phyloP scores from a whole-genome alignment of 2,888 invertebrate species.

The Cerceris rybyensis region DNA sequence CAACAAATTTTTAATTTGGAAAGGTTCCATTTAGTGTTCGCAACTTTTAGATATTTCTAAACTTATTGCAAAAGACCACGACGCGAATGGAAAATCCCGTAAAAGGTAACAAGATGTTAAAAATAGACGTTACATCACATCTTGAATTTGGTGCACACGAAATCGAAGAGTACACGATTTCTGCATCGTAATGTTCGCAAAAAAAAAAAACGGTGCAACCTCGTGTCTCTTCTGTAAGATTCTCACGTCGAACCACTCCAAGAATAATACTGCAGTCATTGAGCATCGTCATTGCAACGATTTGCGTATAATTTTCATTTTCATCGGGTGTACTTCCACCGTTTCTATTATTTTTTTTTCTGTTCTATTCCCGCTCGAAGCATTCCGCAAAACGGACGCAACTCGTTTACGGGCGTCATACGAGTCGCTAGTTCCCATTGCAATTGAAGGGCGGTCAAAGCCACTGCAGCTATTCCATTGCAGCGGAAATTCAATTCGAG shows the following conservation, averaged over 20 bases:
- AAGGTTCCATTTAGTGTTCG: too few species aligned
- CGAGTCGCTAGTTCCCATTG: constrained; percentile 68
- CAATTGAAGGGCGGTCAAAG: constrained; percentile 74
- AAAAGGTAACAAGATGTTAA: too few species aligned
- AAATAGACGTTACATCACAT: too few species aligned
- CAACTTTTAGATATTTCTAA: too few species aligned
- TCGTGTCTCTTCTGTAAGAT: not conserved
- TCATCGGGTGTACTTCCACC: constrained; percentile 24
- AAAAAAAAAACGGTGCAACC: too few species aligned
- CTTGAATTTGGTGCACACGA: too few species aligned
- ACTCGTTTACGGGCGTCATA: constrained; percentile 66
- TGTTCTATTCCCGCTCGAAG: constrained; percentile 18
- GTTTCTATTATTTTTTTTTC: not conserved
- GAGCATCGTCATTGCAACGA: constrained; percentile 27
- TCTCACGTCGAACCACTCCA: constrained; percentile 13
- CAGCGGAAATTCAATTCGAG: constrained; percentile 73
- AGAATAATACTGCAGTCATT: not conserved
- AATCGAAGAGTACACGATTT: too few species aligned
- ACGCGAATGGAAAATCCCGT: too few species aligned
- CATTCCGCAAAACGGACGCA: constrained; percentile 61
- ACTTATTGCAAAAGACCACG: too few species aligned
- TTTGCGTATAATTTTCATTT: constrained; percentile 52
- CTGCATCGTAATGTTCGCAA: too few species aligned
- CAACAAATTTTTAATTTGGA: too few species aligned
- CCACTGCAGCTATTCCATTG: constrained; percentile 57